Evolutionary conservation across 2,797 vertebrate species (phyloP), one percentile per base, ranked within the genome.

Genomic region (Hypotaenidia philippensis): DNA sequence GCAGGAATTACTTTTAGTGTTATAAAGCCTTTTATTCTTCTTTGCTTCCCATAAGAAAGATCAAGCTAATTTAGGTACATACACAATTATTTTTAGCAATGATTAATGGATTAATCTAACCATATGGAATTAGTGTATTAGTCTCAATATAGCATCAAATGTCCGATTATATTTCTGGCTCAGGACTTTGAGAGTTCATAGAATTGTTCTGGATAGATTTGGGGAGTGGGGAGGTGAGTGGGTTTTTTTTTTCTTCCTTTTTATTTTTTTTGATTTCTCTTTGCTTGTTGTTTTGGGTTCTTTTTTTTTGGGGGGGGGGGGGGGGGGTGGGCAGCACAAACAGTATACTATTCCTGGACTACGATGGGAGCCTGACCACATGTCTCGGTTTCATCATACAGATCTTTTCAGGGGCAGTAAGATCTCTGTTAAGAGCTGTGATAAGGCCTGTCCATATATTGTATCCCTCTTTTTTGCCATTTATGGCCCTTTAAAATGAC

Each of bases 31-130:
- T 87, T 86, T 72, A 44, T 68, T 87, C 71, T 94, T 89, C 44
- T 95, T 89, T 81, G 14, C 36, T 79, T 92, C 69, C 45, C 17
- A 49, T 32, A 74, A 89, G 47, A 83, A 74, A 71, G 31, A 87
- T 81, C 47, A 50, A 40, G 61, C 14, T 83, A 91, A 92, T 92
- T 89, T 90, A 75, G 76, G 82, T 75, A 55, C 57, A 70, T 18
- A 60, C 25, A 57, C 74, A 91, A 83, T 83, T 90, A 94, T 83
- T 94, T 84, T 90, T 72, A 94, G 70, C 63, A 83, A 65, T 95
- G 94, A 92, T 94, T 94, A 89, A 96, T 93, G 85, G 86, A 89
- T 94, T 89, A 83, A 92, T 93, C 84, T 84, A 87, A 84, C 68
- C 32, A 74, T 79, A 83, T 66, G 32, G 75, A 91, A 94, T 92